Percentiles rank a stretch among this genome's conserved stretches.
Evolutionary conservation across 1,140 invertebrate species (phyloP).

Genomic region (Apolygus lucorum): DNA sequence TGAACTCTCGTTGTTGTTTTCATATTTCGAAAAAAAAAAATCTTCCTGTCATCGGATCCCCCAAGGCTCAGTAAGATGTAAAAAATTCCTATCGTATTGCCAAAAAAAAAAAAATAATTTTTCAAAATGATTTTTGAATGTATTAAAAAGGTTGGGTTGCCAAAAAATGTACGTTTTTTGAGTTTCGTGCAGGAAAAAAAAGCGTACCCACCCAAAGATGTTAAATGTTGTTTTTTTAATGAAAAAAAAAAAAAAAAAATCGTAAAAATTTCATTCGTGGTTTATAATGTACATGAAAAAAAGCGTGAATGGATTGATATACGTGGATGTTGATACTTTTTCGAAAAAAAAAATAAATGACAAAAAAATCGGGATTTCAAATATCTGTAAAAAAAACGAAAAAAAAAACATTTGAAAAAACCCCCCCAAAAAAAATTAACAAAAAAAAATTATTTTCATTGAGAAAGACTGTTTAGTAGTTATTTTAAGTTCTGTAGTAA

Average conservation of each 20-base stretch:
- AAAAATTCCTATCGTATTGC: background rate
- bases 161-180: background rate
- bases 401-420: slow-evolving; percentile 16
- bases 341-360: background rate
- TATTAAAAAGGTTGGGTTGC: background rate
- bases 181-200: background rate
- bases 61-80: background rate
- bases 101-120: background rate
- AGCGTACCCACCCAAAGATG: background rate
- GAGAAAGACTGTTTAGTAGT: slow-evolving; percentile 26
- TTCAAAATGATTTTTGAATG: background rate
- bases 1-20: background rate
- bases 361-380: slow-evolving; percentile 11
- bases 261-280: too few species aligned
- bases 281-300: too few species aligned
- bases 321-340: too few species aligned
- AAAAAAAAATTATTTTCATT: slow-evolving; percentile 21
- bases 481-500: slow-evolving; percentile 4
- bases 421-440: background rate
- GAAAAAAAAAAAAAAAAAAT: slow-evolving; percentile 12
- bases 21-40: background rate
- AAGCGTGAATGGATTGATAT: too few species aligned
- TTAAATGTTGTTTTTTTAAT: background rate
- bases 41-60: background rate
- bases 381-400: slow-evolving; percentile 12